Conservation (phyloP, 30 jellyfish, hydroid and myxozoan species). For the Aurelia aurita region DNA sequence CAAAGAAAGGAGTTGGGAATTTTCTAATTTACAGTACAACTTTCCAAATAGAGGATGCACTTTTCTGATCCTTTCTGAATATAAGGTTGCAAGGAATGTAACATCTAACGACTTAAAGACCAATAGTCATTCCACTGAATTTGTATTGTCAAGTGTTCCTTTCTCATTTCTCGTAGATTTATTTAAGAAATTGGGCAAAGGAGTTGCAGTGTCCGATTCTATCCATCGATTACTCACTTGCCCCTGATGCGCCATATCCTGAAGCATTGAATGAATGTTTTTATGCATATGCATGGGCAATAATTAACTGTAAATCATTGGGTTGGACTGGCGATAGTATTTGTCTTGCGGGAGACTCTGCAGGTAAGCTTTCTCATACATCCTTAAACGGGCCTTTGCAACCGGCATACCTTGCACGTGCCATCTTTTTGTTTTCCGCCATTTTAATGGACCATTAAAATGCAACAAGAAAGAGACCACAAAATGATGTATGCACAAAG, state of each 20-base stretch:
- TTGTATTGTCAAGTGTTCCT: not conserved
- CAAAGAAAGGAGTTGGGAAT: too few species aligned
- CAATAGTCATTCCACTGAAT: not conserved
- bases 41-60: too few species aligned
- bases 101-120: not conserved
- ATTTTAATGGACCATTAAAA: too few species aligned
- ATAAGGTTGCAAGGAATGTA: too few species aligned
- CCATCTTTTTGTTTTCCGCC: too few species aligned
- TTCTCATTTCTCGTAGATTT: slow-evolving; percentile 52
- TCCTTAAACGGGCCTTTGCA: too few species aligned
- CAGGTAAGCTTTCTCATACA: slow-evolving; percentile 66
- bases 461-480: too few species aligned
- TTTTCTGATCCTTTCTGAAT: too few species aligned
- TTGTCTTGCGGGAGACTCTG: slow-evolving; percentile 97
- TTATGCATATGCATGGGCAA: slow-evolving; percentile 94
- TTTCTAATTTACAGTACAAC: too few species aligned
- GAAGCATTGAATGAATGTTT: slow-evolving; percentile 97
- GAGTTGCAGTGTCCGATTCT: slow-evolving; percentile 91
- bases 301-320: slow-evolving; percentile 70
- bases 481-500: too few species aligned
- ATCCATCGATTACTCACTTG: slow-evolving; percentile 90
- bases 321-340: slow-evolving; percentile 93
- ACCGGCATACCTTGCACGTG: too few species aligned
- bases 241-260: slow-evolving; percentile 99
- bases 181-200: slow-evolving; percentile 94